Conservation (phyloP, 2,888 invertebrate species). For the Callyntrura sp. region DNA sequence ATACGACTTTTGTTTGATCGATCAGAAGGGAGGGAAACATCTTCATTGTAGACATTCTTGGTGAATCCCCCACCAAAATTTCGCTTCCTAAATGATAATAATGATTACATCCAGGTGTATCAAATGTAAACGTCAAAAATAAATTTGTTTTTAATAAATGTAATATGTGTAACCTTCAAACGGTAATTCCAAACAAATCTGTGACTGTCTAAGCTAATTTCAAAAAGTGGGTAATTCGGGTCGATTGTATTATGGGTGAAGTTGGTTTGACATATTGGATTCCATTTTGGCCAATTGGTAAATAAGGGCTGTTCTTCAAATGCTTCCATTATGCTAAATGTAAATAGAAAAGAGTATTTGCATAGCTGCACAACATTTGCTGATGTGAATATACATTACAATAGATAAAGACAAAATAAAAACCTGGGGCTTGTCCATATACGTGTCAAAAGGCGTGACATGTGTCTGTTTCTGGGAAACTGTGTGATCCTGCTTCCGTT, state of each 20-base stretch:
- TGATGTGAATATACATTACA: neutral
- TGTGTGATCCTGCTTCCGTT: neutral
- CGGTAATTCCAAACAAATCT: conserved; percentile 41
- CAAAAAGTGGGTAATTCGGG: conserved; percentile 32
- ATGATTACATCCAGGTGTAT: no score
- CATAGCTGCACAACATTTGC: neutral
- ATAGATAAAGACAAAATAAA: neutral
- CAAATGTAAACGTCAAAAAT: neutral
- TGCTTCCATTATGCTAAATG: no score
- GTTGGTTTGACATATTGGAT: conserved; percentile 4
- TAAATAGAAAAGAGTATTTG: neutral
- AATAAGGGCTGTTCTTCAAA: neutral
- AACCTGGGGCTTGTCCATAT: conserved; percentile 55
- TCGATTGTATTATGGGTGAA: neutral
- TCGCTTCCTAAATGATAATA: conserved; percentile 28
- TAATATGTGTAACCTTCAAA: conserved; percentile 27
- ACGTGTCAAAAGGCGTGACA: conserved; percentile 49
- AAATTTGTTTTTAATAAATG: neutral
- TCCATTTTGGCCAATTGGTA: conserved; percentile 46
- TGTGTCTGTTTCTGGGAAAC: conserved; percentile 15
- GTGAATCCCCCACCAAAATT: conserved; percentile 61
- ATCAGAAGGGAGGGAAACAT: no score
- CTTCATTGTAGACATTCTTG: neutral
- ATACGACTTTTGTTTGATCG: no score
- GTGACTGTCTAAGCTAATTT: conserved; percentile 57